Percentiles rank a stretch among this genome's conserved stretches.
phyloP scores from a whole-genome alignment of 2,888 invertebrate genomes.

The Copidosoma aretas region DNA sequence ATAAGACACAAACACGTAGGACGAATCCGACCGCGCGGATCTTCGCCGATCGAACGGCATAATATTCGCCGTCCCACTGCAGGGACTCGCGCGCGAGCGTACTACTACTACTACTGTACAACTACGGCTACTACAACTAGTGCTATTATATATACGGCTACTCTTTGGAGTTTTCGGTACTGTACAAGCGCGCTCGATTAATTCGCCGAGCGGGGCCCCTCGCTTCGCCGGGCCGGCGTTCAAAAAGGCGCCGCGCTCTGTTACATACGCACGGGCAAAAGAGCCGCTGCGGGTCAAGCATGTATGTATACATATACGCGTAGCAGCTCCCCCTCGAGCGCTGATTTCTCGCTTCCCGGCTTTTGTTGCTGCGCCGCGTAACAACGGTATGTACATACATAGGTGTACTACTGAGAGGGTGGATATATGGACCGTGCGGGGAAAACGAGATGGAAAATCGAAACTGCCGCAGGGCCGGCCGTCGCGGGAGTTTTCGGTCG shows the following conservation, averaged over 20 bases:
- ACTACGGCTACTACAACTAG: no score
- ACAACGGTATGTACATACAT: neutral
- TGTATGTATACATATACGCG: no score
- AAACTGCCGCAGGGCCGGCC: no score
- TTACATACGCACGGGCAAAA: conserved; percentile 1
- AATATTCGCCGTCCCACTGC: neutral
- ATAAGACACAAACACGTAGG: no score
- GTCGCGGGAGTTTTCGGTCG: no score
- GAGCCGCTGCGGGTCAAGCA: neutral
- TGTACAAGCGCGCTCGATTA: conserved; percentile 13
- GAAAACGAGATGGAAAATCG: no score
- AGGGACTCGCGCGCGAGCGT: no score
- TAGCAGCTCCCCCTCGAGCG: neutral
- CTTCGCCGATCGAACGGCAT: neutral
- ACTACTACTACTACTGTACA: no score
- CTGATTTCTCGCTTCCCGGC: conserved; percentile 30
- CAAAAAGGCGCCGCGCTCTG: neutral
- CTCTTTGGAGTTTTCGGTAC: neutral
- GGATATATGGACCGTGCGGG: no score
- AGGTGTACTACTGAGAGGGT: neutral
- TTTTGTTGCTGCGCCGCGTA: conserved; percentile 2
- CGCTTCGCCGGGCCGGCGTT: neutral
- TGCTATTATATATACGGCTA: neutral
- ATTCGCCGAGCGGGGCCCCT: conserved; percentile 2
- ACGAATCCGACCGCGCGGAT: no score